phyloP scores from a whole-genome alignment of 2,888 invertebrate species.

The Drepana falcataria region DNA sequence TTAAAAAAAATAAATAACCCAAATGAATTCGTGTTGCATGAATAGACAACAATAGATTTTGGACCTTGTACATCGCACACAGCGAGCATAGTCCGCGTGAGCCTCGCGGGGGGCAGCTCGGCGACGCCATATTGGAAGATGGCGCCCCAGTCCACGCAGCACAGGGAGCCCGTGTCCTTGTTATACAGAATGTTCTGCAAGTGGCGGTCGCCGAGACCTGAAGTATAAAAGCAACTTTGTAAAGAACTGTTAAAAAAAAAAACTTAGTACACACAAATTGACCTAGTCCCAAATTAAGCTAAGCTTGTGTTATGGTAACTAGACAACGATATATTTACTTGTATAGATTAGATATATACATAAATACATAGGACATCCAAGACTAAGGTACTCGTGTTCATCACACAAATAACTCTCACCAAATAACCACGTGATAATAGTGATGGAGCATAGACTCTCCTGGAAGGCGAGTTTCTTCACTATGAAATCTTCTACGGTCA shows the following conservation, averaged over 20 bases:
- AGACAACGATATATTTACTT: no score
- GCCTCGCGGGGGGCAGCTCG: constrained; percentile 43
- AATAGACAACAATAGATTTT: no score
- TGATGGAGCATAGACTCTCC: constrained; percentile 37
- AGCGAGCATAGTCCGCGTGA: constrained; percentile 40
- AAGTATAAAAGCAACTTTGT: background rate
- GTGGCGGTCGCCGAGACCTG: constrained; percentile 59
- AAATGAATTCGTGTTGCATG: no score
- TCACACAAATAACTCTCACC: no score
- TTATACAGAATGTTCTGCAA: constrained; percentile 45
- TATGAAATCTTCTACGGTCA: constrained; percentile 40
- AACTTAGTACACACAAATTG: no score
- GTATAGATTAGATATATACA: no score
- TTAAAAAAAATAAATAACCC: no score
- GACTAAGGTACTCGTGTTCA: no score
- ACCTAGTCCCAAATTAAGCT: no score
- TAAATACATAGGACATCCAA: no score
- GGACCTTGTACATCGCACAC: constrained; percentile 28
- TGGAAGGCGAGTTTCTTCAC: constrained; percentile 38
- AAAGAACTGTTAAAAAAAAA: background rate
- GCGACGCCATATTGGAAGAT: constrained; percentile 29
- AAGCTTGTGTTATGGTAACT: no score
- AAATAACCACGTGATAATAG: constrained; percentile 43
- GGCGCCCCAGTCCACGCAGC: constrained; percentile 47
- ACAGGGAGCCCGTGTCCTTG: constrained; percentile 27